Conservation (phyloP, 1,140 invertebrate species). For the Cotesia vestalis region DNA sequence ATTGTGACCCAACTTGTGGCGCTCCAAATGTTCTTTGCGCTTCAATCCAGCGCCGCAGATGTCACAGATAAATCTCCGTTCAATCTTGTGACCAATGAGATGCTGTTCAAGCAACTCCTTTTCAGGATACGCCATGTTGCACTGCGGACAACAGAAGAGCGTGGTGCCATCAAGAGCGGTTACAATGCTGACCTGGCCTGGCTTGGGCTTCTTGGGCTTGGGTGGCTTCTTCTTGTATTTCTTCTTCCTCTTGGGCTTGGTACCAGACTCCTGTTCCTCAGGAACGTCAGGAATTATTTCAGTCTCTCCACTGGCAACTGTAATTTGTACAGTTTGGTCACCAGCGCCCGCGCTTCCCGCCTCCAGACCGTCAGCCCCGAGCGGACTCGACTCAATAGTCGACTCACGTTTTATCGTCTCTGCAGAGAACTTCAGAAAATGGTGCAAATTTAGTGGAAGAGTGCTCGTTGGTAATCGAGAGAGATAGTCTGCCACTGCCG, state of each 20-base stretch:
- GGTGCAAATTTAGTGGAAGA: conserved; percentile 66
- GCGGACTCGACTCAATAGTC: conserved; percentile 65
- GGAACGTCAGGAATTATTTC: conserved; percentile 67
- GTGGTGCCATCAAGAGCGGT: conserved; percentile 77
- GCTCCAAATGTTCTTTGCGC: conserved; percentile 80
- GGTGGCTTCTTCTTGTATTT: conserved; percentile 83
- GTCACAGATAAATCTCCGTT: conserved; percentile 73
- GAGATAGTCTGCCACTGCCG: conserved; percentile 82
- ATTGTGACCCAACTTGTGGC: conserved; percentile 82
- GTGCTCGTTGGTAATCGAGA: conserved; percentile 70
- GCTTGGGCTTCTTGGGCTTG: conserved; percentile 76
- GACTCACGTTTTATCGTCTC: conserved; percentile 67
- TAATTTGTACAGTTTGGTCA: conserved; percentile 61
- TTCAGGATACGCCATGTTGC: conserved; percentile 80
- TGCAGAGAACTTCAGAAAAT: conserved; percentile 70
- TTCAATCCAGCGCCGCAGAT: conserved; percentile 76
- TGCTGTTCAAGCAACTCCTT: conserved; percentile 80
- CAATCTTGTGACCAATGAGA: conserved; percentile 79
- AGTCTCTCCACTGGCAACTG: conserved; percentile 58
- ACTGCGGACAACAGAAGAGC: conserved; percentile 81
- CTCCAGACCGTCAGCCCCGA: conserved; percentile 60
- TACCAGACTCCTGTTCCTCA: conserved; percentile 62
- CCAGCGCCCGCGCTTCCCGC: conserved; percentile 54
- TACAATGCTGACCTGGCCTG: conserved; percentile 77
- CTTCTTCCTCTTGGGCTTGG: conserved; percentile 76